These are phyloP conservation scores for Oreochromis niloticus DNA, from an alignment of 2,113 vertebrate genomes.

Conservation along the genomic window DNA sequence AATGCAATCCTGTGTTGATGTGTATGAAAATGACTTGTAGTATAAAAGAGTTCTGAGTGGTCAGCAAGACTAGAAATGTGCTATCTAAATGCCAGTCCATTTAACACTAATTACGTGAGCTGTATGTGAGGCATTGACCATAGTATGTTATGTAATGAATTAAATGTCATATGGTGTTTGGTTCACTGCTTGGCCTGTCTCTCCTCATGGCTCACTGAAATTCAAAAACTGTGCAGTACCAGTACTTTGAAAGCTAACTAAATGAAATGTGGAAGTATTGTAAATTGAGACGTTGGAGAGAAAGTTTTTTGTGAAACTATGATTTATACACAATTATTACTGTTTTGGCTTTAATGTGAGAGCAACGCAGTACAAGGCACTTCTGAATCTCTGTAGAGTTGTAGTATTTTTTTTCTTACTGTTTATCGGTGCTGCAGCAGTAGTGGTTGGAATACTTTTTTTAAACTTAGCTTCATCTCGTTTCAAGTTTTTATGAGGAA, in stretches of 20 bases:
- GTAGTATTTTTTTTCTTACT: background rate
- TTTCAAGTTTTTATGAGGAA: background rate
- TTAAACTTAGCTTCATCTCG: background rate
- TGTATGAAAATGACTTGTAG: background rate
- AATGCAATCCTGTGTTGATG: background rate
- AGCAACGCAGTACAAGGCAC: background rate
- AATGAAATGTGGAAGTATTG: background rate
- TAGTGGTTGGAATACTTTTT: background rate
- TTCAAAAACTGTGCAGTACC: background rate
- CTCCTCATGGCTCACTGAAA: background rate
- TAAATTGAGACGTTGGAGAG: background rate
- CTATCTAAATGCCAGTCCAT: background rate
- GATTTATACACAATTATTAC: background rate
- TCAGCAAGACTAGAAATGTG: background rate
- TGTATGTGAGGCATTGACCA: background rate
- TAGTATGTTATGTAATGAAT: background rate
- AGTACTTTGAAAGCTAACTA: background rate
- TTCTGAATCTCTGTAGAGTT: background rate
- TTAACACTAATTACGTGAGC: background rate
- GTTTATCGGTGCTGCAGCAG: background rate
- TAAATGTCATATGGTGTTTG: background rate
- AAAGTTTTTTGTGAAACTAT: background rate
- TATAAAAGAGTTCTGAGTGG: background rate
- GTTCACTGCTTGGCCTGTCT: background rate
- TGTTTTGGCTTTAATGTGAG: background rate